These are phyloP conservation scores for Gopherus evgoodei DNA, from an alignment of 2,113 vertebrate species.

Conservation along the genomic window DNA sequence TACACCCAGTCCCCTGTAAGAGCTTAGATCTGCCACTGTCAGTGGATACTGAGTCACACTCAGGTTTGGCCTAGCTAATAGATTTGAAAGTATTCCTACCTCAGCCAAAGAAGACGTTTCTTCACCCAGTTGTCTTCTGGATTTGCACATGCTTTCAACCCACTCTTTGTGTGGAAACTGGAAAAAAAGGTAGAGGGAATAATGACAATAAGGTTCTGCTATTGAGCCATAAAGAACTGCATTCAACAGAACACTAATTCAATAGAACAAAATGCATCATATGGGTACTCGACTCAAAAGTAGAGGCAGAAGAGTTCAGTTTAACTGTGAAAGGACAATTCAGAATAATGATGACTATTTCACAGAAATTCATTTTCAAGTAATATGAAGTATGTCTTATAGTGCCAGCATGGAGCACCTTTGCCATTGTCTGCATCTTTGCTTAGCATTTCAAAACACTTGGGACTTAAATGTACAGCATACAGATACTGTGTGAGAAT, in stretches of 20 bases:
- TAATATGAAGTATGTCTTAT: background rate
- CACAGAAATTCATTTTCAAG: background rate
- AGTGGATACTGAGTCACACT: background rate
- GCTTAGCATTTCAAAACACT: background rate
- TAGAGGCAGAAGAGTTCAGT: background rate
- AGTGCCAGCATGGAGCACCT: no score
- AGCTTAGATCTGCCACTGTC: background rate
- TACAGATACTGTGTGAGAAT: background rate
- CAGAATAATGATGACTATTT: background rate
- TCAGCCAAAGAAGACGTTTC: background rate
- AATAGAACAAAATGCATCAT: background rate
- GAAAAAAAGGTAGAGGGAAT: background rate
- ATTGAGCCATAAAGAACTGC: background rate
- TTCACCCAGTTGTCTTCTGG: background rate
- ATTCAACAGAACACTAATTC: background rate
- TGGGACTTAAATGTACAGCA: background rate
- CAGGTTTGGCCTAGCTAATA: background rate
- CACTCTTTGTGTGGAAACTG: fast-evolving
- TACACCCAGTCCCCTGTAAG: fast-evolving
- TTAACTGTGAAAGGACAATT: background rate
- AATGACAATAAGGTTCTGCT: background rate
- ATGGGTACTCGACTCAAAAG: background rate
- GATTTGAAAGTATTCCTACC: background rate
- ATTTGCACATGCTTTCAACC: background rate
- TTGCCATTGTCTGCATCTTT: background rate